phyloP scores from a whole-genome alignment of 2,888 invertebrate species.

The Melieria picta region DNA sequence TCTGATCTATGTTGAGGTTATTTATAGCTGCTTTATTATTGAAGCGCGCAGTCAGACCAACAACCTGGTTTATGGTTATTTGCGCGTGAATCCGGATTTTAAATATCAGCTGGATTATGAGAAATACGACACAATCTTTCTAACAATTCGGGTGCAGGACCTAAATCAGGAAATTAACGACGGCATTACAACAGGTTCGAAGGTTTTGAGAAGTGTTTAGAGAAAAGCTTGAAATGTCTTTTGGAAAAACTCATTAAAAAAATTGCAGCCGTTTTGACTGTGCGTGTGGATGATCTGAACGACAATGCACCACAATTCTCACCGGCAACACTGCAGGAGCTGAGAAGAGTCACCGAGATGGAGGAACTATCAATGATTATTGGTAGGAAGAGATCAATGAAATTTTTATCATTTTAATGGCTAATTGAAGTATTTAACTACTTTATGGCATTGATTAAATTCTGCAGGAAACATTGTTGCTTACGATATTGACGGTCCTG shows the following conservation, averaged over 20 bases:
- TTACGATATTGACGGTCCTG: conserved; percentile 72
- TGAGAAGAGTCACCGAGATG: conserved; percentile 69
- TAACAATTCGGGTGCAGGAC: conserved; percentile 69
- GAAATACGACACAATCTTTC: conserved; percentile 70
- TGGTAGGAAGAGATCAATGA: conserved; percentile 58
- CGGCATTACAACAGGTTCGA: conserved; percentile 68
- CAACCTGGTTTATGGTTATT: conserved; percentile 46
- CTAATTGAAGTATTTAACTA: background rate
- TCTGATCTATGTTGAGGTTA: background rate
- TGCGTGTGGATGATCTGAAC: conserved; percentile 73
- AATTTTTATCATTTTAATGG: background rate
- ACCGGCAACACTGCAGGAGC: conserved; percentile 64
- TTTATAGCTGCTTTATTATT: conserved; percentile 56
- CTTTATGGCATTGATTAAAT: background rate
- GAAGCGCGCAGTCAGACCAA: conserved; percentile 37
- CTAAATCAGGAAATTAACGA: conserved; percentile 67
- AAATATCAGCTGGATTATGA: conserved; percentile 70
- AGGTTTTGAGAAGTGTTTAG: background rate
- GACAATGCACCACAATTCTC: conserved; percentile 73
- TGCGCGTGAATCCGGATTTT: conserved; percentile 47
- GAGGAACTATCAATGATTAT: conserved; percentile 67
- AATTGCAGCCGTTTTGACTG: conserved; percentile 68
- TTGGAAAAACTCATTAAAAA: background rate
- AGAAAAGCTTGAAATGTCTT: no score
- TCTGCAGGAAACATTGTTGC: conserved; percentile 67